These are phyloP conservation scores for Chromoteleia sp. DNA, from an alignment of 2,888 invertebrate species.

Conservation along the genomic window DNA sequence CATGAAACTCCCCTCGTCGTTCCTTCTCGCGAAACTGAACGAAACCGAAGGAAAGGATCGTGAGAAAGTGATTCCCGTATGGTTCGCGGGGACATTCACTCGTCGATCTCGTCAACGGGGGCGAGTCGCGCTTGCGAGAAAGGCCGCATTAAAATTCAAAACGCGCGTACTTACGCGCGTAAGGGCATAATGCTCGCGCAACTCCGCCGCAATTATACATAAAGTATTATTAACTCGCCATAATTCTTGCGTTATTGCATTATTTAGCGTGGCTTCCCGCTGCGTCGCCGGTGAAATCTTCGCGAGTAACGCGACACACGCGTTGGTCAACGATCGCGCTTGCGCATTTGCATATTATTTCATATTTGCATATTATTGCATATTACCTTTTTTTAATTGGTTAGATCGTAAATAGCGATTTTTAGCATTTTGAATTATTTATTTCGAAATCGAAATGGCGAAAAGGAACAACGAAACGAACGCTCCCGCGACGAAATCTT, in stretches of 20 bases:
- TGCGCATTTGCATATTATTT: background rate
- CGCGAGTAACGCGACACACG: constrained; percentile 55
- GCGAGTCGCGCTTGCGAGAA: constrained; percentile 33
- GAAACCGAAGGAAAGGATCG: constrained; percentile 58
- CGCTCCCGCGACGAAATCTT: too few species aligned
- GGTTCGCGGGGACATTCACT: constrained; percentile 48
- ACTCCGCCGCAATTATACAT: constrained; percentile 81
- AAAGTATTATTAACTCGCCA: constrained; percentile 83
- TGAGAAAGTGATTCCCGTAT: constrained; percentile 63
- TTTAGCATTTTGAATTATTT: constrained; percentile 7
- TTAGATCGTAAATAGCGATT: constrained; percentile 44
- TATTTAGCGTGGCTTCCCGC: constrained; percentile 82
- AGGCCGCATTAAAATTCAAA: constrained; percentile 63
- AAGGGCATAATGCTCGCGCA: constrained; percentile 57
- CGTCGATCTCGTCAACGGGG: constrained; percentile 53
- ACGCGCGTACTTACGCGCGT: constrained; percentile 41
- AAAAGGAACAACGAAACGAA: too few species aligned
- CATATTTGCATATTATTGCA: constrained; percentile 56
- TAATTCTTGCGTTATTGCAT: constrained; percentile 84
- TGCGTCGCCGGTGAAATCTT: constrained; percentile 78
- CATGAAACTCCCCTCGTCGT: constrained; percentile 52
- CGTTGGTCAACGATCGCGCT: constrained; percentile 35
- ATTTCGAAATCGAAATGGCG: constrained; percentile 21
- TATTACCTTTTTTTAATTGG: constrained; percentile 52
- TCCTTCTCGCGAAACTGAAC: constrained; percentile 23